Conservation (phyloP, 2,797 vertebrate species). For the Nannoperca obscura region DNA sequence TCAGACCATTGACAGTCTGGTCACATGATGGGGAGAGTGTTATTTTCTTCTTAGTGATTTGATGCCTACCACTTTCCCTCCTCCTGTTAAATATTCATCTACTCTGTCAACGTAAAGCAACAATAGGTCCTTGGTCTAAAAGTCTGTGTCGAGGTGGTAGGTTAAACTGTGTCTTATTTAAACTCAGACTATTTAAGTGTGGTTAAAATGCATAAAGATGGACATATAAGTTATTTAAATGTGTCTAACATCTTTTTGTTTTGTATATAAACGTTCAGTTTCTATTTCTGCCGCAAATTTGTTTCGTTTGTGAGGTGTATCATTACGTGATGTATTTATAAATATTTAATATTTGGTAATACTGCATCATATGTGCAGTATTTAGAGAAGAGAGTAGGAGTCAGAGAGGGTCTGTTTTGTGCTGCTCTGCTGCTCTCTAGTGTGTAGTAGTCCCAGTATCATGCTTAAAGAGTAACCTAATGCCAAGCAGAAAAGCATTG, state of each 20-base stretch:
- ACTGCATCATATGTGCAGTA: neutral
- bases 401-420: neutral
- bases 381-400: neutral
- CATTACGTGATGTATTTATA: neutral
- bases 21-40: constrained; percentile 56
- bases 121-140: constrained; percentile 52
- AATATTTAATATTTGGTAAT: neutral
- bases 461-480: constrained; percentile 1
- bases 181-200: neutral
- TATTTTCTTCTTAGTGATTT: constrained; percentile 67
- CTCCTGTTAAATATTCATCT: constrained; percentile 64
- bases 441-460: constrained; percentile 20
- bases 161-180: constrained; percentile 18
- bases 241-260: neutral
- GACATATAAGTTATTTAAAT: neutral
- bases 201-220: neutral
- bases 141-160: constrained; percentile 17
- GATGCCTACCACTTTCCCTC: constrained; percentile 70
- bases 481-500: neutral
- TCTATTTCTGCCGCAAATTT: neutral
- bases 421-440: constrained; percentile 63
- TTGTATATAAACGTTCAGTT: neutral
- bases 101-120: constrained; percentile 54
- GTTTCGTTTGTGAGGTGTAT: neutral
- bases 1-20: constrained; percentile 46